Evolutionary conservation across 1,140 invertebrate species (phyloP).

Genomic region (Lasioglossum baleicum): DNA sequence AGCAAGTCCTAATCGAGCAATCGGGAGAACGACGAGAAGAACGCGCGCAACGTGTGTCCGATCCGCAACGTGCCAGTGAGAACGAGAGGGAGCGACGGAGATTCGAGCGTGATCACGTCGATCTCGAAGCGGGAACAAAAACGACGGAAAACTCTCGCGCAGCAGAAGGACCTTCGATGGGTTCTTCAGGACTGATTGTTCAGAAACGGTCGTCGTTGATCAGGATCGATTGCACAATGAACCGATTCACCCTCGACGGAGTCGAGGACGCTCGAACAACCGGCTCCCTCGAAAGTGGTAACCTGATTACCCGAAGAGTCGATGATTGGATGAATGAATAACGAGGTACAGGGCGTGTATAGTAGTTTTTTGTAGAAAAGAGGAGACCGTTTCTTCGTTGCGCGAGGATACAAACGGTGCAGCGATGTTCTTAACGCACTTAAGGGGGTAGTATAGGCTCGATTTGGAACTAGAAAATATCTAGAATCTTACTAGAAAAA

Average conservation of each 20-base stretch:
- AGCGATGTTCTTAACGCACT: not conserved
- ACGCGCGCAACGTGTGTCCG: not conserved
- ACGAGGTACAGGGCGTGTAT: not conserved
- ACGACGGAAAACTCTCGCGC: constrained; percentile 44
- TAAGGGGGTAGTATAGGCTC: too few species aligned
- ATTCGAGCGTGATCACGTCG: constrained; percentile 67
- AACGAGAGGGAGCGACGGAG: constrained; percentile 11
- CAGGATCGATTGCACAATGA: constrained; percentile 31
- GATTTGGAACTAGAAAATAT: too few species aligned
- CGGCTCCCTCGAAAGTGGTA: constrained; percentile 11
- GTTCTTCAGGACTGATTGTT: constrained; percentile 38
- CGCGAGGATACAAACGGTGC: not conserved
- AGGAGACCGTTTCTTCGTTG: not conserved
- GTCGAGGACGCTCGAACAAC: constrained; percentile 14
- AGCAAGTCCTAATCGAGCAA: not conserved
- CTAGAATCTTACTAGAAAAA: too few species aligned
- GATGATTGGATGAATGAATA: not conserved
- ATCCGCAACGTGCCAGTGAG: not conserved
- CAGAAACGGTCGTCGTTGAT: constrained; percentile 34
- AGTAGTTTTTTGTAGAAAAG: not conserved
- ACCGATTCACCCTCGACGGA: constrained; percentile 28
- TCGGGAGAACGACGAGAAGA: not conserved
- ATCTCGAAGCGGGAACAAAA: constrained; percentile 56
- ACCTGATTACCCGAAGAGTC: constrained; percentile 21
- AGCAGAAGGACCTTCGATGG: constrained; percentile 50